phyloP scores from a whole-genome alignment of 2,888 invertebrate genomes.

The Bembecia ichneumoniformis region DNA sequence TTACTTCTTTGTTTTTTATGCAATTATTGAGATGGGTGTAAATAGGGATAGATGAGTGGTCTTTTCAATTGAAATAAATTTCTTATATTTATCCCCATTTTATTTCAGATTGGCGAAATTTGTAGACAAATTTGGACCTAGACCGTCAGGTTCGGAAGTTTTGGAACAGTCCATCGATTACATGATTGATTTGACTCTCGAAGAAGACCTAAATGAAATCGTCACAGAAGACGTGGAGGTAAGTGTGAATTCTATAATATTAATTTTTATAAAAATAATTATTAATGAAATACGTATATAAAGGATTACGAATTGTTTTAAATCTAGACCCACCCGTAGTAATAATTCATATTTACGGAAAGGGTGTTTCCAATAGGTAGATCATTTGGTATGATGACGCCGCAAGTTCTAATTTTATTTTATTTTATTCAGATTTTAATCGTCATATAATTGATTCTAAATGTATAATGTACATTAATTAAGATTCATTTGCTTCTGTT shows the following conservation, averaged over 20 bases:
- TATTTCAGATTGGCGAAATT: conserved; percentile 49
- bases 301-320: too few species aligned
- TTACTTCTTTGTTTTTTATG: background rate
- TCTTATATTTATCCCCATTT: too few species aligned
- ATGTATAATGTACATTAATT: too few species aligned
- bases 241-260: conserved; percentile 7
- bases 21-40: background rate
- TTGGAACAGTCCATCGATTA: conserved; percentile 80
- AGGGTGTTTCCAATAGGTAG: too few species aligned
- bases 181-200: conserved; percentile 55
- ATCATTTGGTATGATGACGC: too few species aligned
- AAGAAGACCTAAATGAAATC: conserved; percentile 69
- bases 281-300: background rate
- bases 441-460: too few species aligned
- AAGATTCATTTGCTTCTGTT: too few species aligned
- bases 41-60: background rate
- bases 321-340: too few species aligned
- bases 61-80: too few species aligned
- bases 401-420: too few species aligned
- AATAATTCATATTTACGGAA: too few species aligned
- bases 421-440: too few species aligned
- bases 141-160: conserved; percentile 74
- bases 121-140: conserved; percentile 73
- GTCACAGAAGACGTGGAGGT: conserved; percentile 77
- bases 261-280: background rate